These are phyloP conservation scores for Brachionichthys hirsutus DNA, from an alignment of 2,113 vertebrate genomes.

Conservation along the genomic window DNA sequence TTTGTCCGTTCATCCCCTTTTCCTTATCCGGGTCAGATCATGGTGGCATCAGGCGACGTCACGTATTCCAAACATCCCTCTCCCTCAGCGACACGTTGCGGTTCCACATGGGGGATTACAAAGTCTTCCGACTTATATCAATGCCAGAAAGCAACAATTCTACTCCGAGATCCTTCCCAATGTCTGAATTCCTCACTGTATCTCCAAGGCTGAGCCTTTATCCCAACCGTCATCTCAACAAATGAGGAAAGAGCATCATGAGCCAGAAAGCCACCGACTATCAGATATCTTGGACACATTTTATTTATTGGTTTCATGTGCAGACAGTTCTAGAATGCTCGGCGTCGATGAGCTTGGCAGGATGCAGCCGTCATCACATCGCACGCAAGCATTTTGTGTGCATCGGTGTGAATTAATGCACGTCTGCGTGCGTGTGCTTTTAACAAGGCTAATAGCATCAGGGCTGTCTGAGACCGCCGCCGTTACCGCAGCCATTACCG, in stretches of 20 bases:
- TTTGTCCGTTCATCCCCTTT: too few relatives aligned
- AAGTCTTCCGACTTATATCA: too few relatives aligned
- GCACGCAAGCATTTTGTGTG: conserved; percentile 7
- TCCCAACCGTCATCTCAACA: conserved; percentile 1
- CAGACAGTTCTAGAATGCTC: conserved; percentile 44
- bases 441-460: conserved; percentile 58
- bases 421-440: conserved; percentile 6
- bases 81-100: too few relatives aligned
- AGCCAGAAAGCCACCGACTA: not conserved
- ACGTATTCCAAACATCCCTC: too few relatives aligned
- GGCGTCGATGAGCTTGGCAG: conserved; percentile 25
- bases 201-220: not conserved
- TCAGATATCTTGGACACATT: conserved; percentile 28
- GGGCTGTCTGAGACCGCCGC: conserved; percentile 54
- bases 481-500: conserved; percentile 65
- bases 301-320: conserved; percentile 48
- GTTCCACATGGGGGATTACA: too few relatives aligned
- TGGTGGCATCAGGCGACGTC: too few relatives aligned
- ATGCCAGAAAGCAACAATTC: too few relatives aligned
- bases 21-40: too few relatives aligned
- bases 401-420: not conserved
- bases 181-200: too few relatives aligned
- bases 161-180: too few relatives aligned
- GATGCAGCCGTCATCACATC: conserved; percentile 53
- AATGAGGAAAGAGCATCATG: conserved; percentile 1